These are phyloP conservation scores for Mola mola DNA, from an alignment of 2,113 vertebrate species.

Conservation along the genomic window DNA sequence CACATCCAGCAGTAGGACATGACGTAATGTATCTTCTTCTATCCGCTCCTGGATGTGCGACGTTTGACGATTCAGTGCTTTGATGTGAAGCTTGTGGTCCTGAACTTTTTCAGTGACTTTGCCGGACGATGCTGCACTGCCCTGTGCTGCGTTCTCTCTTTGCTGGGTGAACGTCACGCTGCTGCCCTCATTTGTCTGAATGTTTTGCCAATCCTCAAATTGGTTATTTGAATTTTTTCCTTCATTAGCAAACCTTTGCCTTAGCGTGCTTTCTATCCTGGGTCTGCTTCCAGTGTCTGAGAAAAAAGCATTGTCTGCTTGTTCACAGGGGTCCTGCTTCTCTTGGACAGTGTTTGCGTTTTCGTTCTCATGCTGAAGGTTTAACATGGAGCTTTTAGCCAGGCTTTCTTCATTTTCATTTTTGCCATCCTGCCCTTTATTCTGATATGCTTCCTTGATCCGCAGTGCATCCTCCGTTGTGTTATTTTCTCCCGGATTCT, in stretches of 20 bases:
- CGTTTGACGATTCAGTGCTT: accelerated
- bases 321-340: background rate
- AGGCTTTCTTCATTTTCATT: background rate
- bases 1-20: background rate
- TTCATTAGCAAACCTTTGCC: background rate
- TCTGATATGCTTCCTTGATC: background rate
- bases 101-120: background rate
- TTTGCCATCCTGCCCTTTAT: background rate
- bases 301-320: background rate
- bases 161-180: background rate
- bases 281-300: background rate
- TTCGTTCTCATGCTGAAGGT: background rate
- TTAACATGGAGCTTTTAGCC: background rate
- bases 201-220: background rate
- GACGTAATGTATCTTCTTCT: slow-evolving; percentile 1
- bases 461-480: background rate
- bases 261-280: background rate
- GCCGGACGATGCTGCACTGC: background rate
- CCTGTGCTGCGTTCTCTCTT: background rate
- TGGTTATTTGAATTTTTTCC: background rate
- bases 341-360: background rate
- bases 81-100: background rate
- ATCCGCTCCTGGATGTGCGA: background rate
- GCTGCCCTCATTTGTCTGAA: background rate
- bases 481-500: background rate